Conservation (phyloP, 2,797 vertebrate genomes). For the Gambelia wislizenii region DNA sequence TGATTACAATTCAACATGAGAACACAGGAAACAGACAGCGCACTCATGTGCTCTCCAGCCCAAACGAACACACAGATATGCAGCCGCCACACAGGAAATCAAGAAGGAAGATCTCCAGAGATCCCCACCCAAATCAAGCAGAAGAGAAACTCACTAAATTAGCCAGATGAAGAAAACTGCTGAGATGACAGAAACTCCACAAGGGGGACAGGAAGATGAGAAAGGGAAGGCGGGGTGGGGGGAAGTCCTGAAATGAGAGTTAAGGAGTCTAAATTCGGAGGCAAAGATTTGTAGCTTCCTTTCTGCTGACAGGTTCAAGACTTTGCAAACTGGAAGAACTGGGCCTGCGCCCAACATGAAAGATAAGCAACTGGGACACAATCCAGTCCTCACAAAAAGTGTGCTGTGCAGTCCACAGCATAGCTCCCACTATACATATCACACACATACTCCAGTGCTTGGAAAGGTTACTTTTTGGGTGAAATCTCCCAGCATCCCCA, state of each 20-base stretch:
- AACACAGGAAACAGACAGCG: constrained; percentile 30
- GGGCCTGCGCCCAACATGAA: not conserved
- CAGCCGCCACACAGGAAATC: constrained; percentile 31
- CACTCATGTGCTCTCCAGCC: not conserved
- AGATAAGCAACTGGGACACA: not conserved
- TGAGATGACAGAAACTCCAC: not conserved
- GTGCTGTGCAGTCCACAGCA: not conserved
- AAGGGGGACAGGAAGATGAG: not conserved
- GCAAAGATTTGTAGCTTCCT: not conserved
- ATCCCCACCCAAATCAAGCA: not conserved
- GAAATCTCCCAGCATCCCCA: not conserved
- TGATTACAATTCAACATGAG: not conserved
- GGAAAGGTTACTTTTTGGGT: not conserved
- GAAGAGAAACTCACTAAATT: not conserved
- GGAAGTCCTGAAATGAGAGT: not conserved
- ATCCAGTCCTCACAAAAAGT: not conserved
- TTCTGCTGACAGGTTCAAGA: not conserved
- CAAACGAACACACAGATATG: not conserved
- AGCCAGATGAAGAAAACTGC: constrained; percentile 1
- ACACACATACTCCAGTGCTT: not conserved
- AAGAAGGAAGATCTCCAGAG: constrained; percentile 1
- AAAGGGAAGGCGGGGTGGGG: not conserved
- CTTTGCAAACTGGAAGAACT: not conserved
- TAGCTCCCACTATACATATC: not conserved
- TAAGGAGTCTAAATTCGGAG: fast-evolving